phyloP scores from a whole-genome alignment of 2,888 invertebrate species.

The Electrophaes corylata region DNA sequence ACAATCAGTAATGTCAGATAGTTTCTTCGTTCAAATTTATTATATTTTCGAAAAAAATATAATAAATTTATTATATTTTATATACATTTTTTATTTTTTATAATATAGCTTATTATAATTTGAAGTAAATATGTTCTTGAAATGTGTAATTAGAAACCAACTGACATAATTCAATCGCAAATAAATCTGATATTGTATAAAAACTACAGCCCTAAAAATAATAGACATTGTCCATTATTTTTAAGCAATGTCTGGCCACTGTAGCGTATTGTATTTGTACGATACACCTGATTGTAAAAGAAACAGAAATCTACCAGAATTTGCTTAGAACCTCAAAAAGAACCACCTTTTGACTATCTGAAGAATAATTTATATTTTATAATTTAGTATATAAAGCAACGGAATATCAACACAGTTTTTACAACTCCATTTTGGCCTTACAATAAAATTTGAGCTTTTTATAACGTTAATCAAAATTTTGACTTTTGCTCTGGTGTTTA shows the following conservation, averaged over 20 bases:
- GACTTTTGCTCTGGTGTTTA: neutral
- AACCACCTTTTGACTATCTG: slow-evolving; percentile 38
- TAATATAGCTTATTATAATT: too few relatives aligned
- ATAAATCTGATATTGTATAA: slow-evolving; percentile 2
- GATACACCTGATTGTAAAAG: slow-evolving; percentile 23
- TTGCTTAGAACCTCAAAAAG: slow-evolving; percentile 55
- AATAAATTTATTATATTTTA: too few relatives aligned
- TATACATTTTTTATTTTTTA: too few relatives aligned
- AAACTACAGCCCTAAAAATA: too few relatives aligned
- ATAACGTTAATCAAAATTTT: neutral
- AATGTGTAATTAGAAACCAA: slow-evolving; percentile 9
- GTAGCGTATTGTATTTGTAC: slow-evolving; percentile 17
- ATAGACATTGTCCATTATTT: neutral
- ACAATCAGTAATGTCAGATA: slow-evolving; percentile 1
- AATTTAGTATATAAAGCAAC: neutral
- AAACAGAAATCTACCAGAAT: slow-evolving; percentile 41
- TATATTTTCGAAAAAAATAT: neutral
- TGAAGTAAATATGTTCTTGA: neutral
- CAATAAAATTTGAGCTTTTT: too few relatives aligned
- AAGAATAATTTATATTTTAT: neutral
- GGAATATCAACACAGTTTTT: neutral
- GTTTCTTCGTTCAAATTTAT: slow-evolving; percentile 7
- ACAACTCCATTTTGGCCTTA: neutral
- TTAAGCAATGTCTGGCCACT: slow-evolving; percentile 8
- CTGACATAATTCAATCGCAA: slow-evolving; percentile 16